Evolutionary conservation across 1,140 invertebrate genomes (phyloP), one percentile per base, ranked within the genome.

Genomic region (Chironomus tepperi): DNA sequence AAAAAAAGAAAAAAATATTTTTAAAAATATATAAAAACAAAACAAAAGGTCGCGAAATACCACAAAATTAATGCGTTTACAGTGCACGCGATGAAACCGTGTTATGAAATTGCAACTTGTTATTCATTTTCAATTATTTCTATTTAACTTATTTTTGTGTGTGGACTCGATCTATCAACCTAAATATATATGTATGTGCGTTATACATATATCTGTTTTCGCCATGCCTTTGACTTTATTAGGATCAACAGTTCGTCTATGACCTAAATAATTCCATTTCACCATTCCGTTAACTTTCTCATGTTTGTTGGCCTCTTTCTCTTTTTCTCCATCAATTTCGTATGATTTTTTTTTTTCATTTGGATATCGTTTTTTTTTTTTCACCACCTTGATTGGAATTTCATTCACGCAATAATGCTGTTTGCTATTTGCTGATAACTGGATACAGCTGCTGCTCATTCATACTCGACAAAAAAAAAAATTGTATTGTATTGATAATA

Each of bases 171-270:
- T 57, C 24, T 57, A 57, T 57, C 47, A 57, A 57, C 47, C 47
- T 57, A 57, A 57, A 57, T 57, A 57, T 57, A n/a, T 57, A 15
- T 57, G 24, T 57, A 57, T 57, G 12, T 57, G 24, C 24, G n/a
- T 57, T n/a, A 57, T 57, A 57, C n/a, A 57, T 57, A 57, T n/a
- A 57, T 57, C 47, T 57, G 10, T 57, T 15, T 57, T 57, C 47
- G 47, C 47, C 47, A 57, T 57, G 65, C 65, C 19, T 16, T 18
- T 70, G 65, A 70, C 65, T 70, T 70, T 70, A 70, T 70, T 70
- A 70, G 65, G 65, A 70, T 70, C 65, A 70, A 70, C 65, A 70
- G 65, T 70, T 70, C 65, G 65, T 70, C 65, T 70, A 70, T 70
- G 65, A 70, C 65, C 65, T 21, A 70, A 70, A 70, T 70, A 70